These are phyloP conservation scores for Chymomyza procnemis DNA, from an alignment of 2,888 invertebrate genomes.

Conservation along the genomic window DNA sequence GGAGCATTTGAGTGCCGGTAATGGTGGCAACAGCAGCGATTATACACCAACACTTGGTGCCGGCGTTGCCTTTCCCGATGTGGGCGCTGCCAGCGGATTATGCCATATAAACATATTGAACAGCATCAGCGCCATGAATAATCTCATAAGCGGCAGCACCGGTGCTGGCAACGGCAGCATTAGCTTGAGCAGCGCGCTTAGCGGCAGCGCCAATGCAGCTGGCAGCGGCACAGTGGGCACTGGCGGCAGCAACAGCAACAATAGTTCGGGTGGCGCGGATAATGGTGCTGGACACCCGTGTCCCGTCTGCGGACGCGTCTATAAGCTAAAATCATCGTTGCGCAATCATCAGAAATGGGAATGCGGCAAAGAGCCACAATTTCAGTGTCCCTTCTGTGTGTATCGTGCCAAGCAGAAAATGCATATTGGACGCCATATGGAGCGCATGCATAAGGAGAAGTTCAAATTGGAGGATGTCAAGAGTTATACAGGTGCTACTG, in stretches of 20 bases:
- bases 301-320: slow-evolving; percentile 89
- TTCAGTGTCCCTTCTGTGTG: slow-evolving; percentile 90
- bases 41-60: slow-evolving; percentile 68
- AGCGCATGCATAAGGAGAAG: slow-evolving; percentile 87
- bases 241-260: slow-evolving; percentile 38
- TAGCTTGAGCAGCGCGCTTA: slow-evolving; percentile 1
- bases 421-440: slow-evolving; percentile 90
- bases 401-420: slow-evolving; percentile 91
- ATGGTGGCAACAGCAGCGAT: slow-evolving; percentile 57
- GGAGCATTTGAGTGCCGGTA: slow-evolving; percentile 40
- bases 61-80: slow-evolving; percentile 71
- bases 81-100: slow-evolving; percentile 65
- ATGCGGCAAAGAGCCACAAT: slow-evolving; percentile 91
- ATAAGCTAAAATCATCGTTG: slow-evolving; percentile 91
- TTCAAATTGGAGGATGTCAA: slow-evolving; percentile 79
- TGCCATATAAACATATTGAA: slow-evolving; percentile 76
- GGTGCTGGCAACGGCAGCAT: slow-evolving; percentile 15
- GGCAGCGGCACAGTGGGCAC: slow-evolving; percentile 48
- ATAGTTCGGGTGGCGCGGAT: slow-evolving; percentile 72
- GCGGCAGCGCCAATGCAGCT: slow-evolving; percentile 38
- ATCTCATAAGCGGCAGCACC: slow-evolving; percentile 73
- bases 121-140: slow-evolving; percentile 77
- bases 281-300: slow-evolving; percentile 84
- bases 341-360: slow-evolving; percentile 92
- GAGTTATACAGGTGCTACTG: slow-evolving; percentile 61